A percentile compares a stretch with the other conserved stretches of the same genome.
phyloP scores from a whole-genome alignment of 2,888 invertebrate genomes.

The Nemotelus pantherinus region DNA sequence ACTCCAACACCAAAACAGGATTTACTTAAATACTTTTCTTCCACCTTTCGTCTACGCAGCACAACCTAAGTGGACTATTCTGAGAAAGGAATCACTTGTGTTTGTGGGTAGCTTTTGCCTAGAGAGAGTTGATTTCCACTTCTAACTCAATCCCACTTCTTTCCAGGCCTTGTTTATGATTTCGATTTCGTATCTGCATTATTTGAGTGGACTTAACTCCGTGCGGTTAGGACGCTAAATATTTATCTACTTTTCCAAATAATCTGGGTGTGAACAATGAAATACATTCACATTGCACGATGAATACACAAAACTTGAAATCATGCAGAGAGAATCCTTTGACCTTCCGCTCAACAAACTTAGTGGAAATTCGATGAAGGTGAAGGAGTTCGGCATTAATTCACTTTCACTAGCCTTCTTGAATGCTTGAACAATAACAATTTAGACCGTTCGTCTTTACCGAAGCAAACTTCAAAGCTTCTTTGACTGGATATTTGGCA shows the following conservation, averaged over 20 bases:
- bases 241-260: conserved; percentile 40
- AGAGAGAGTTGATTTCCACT: too few relatives aligned
- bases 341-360: background rate
- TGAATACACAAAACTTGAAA: conserved; percentile 8
- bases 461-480: background rate
- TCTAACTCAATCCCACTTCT: too few relatives aligned
- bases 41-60: too few relatives aligned
- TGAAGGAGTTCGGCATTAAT: background rate
- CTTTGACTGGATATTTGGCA: background rate
- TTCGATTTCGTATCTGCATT: background rate
- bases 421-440: background rate
- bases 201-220: conserved; percentile 5
- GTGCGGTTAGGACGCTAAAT: conserved; percentile 28
- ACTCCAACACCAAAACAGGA: background rate
- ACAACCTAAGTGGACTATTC: too few relatives aligned
- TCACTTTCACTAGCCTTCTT: background rate
- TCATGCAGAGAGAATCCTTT: background rate
- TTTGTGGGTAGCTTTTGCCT: too few relatives aligned
- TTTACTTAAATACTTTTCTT: background rate
- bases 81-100: too few relatives aligned
- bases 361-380: background rate
- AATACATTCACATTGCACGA: conserved; percentile 31
- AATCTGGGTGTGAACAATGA: conserved; percentile 42
- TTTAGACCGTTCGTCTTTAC: background rate
- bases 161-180: background rate